Conservation (phyloP, 2,888 invertebrate species). For the Germaria angustata region DNA sequence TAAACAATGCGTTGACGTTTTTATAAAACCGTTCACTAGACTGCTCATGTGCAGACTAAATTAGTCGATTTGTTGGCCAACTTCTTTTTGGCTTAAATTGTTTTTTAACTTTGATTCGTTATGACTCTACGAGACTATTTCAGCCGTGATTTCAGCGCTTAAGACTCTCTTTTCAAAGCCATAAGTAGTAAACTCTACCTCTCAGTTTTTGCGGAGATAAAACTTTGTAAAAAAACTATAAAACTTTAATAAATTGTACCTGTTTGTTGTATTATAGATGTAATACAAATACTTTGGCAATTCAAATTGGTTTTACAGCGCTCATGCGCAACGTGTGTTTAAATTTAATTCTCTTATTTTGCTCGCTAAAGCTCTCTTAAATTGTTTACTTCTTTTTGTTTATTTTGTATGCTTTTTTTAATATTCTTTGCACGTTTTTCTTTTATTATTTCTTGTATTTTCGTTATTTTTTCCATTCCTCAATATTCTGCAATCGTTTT, state of each 20-base stretch:
- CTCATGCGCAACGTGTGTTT: slow-evolving; percentile 47
- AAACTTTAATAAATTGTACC: neutral
- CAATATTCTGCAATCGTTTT: slow-evolving; percentile 62
- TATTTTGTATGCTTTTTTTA: slow-evolving; percentile 19
- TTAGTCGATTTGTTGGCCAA: slow-evolving; percentile 76
- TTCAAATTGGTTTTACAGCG: slow-evolving; percentile 13
- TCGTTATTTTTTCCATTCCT: slow-evolving; percentile 51
- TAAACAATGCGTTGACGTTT: slow-evolving; percentile 50
- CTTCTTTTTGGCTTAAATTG: slow-evolving; percentile 72
- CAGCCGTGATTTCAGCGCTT: slow-evolving; percentile 54
- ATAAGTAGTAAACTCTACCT: neutral
- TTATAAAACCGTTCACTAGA: slow-evolving; percentile 75
- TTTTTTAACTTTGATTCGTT: neutral
- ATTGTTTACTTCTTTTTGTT: slow-evolving; percentile 13
- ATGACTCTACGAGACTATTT: neutral
- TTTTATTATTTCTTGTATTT: slow-evolving; percentile 33
- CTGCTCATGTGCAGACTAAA: slow-evolving; percentile 80
- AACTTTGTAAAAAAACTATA: neutral
- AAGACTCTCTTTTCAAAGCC: slow-evolving; percentile 26
- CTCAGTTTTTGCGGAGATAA: neutral
- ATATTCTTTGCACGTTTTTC: slow-evolving; percentile 64
- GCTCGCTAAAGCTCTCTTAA: slow-evolving; percentile 35
- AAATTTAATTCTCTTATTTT: slow-evolving; percentile 38
- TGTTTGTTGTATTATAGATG: neutral
- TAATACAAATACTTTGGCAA: slow-evolving; percentile 6